These are phyloP conservation scores for Asteroscopus sphinx DNA, from an alignment of 2,888 invertebrate genomes.

Conservation along the genomic window DNA sequence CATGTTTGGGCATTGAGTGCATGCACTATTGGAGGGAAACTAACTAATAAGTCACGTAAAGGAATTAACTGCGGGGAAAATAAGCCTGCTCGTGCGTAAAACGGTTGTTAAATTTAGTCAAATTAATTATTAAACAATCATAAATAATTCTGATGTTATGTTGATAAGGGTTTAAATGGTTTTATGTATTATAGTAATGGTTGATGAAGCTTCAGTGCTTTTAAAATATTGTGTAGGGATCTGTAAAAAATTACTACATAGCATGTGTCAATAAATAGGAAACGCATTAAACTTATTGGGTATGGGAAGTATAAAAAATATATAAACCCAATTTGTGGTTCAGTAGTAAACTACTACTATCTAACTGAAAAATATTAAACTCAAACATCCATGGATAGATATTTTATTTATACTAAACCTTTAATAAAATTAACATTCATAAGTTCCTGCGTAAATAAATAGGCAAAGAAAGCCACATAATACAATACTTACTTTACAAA, in stretches of 20 bases:
- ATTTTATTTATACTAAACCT: background rate
- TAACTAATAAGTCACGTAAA: slow-evolving; percentile 59
- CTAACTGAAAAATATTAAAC: no score
- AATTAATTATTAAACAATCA: slow-evolving; percentile 46
- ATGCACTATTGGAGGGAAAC: slow-evolving; percentile 58
- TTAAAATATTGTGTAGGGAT: slow-evolving; percentile 16
- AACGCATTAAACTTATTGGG: background rate
- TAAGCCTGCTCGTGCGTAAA: slow-evolving; percentile 31
- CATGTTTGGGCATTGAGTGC: slow-evolving; percentile 61
- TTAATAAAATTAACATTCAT: background rate
- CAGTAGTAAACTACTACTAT: no score
- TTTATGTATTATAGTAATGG: slow-evolving; percentile 32
- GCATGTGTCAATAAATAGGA: slow-evolving; percentile 1
- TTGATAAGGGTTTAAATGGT: slow-evolving; percentile 39
- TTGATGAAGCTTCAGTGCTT: slow-evolving; percentile 8
- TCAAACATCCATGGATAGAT: no score
- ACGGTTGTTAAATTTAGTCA: slow-evolving; percentile 43
- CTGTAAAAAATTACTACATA: slow-evolving; percentile 19
- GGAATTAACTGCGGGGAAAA: slow-evolving; percentile 47
- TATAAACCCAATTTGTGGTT: no score
- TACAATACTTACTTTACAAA: background rate
- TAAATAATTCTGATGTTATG: slow-evolving; percentile 41
- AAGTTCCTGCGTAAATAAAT: background rate
- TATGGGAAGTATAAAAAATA: background rate
- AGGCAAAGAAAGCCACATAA: slow-evolving; percentile 4